Evolutionary conservation across 2,888 invertebrate species (phyloP).

Genomic region (Yponomeuta evonymella): DNA sequence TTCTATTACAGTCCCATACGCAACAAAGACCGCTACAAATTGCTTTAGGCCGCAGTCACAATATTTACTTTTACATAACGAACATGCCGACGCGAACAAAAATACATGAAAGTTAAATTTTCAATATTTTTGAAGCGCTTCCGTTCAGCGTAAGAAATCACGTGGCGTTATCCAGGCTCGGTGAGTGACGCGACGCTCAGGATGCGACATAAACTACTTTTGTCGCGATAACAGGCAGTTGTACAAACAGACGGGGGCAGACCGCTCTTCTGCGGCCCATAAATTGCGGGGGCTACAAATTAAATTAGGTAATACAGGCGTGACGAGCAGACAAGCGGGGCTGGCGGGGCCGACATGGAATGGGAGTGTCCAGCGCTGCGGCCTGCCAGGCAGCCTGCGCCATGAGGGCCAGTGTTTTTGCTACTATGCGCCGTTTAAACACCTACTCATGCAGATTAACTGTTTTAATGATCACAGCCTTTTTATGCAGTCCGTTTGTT

Average conservation of each 20-base stretch:
- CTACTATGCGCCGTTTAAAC: constrained; percentile 12
- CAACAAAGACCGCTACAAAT: constrained; percentile 75
- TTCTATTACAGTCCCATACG: constrained; percentile 74
- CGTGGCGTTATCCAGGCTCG: background rate
- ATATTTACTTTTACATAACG: constrained; percentile 60
- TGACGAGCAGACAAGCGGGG: constrained; percentile 67
- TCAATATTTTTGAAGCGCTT: background rate
- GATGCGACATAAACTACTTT: constrained; percentile 29
- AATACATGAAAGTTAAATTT: background rate
- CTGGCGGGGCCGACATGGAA: constrained; percentile 63
- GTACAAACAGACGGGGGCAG: constrained; percentile 51
- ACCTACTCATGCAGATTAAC: constrained; percentile 11
- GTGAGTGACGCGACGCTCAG: constrained; percentile 7
- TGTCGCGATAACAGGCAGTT: constrained; percentile 24
- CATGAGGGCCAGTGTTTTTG: constrained; percentile 21
- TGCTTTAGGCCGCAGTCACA: constrained; percentile 71
- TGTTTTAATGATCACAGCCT: constrained; percentile 14
- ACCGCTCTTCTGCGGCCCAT: constrained; percentile 62
- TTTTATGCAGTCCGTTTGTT: constrained; percentile 15
- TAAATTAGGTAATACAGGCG: constrained; percentile 73
- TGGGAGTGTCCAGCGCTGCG: constrained; percentile 56
- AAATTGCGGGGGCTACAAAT: constrained; percentile 72
- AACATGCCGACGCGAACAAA: constrained; percentile 41
- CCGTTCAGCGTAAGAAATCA: background rate
- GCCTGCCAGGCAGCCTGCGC: constrained; percentile 30